Evolutionary conservation across 2,797 vertebrate genomes (phyloP).

Genomic region (Sebastiscus tertius): DNA sequence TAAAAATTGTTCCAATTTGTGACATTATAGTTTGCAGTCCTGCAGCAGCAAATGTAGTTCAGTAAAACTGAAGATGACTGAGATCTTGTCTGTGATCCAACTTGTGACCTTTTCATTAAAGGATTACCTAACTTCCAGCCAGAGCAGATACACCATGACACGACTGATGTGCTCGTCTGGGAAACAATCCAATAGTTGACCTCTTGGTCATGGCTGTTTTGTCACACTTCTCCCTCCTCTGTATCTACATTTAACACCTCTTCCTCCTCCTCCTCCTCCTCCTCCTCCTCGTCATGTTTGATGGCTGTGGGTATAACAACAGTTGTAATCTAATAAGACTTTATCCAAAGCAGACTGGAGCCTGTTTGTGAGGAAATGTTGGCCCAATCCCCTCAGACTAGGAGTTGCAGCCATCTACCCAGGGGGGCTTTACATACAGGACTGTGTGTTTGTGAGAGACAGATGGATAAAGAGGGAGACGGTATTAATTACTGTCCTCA

Average conservation of each 20-base stretch:
- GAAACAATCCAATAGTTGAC: not conserved
- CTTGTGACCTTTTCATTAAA: not conserved
- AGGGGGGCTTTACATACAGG: not conserved
- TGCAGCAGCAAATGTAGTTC: not conserved
- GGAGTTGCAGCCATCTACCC: conserved; percentile 9
- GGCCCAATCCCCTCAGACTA: not conserved
- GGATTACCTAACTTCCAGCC: not conserved
- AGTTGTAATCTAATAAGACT: conserved; percentile 20
- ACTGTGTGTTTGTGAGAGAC: not conserved
- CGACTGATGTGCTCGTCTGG: not conserved
- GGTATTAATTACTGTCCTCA: conserved; percentile 27
- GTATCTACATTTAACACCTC: not conserved
- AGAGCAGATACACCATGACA: not conserved
- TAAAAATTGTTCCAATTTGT: too few relatives aligned
- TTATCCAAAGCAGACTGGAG: conserved; percentile 27
- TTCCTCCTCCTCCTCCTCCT: too few relatives aligned
- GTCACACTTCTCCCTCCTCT: not conserved
- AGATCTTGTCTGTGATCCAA: not conserved
- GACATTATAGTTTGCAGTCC: not conserved
- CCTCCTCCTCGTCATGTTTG: not conserved
- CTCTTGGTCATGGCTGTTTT: not conserved
- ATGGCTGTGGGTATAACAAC: not conserved
- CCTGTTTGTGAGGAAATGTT: conserved; percentile 1
- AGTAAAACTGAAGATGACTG: not conserved
- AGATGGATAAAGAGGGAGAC: not conserved